These are phyloP conservation scores for Pammene aurita DNA, from an alignment of 2,888 invertebrate species.

Conservation along the genomic window DNA sequence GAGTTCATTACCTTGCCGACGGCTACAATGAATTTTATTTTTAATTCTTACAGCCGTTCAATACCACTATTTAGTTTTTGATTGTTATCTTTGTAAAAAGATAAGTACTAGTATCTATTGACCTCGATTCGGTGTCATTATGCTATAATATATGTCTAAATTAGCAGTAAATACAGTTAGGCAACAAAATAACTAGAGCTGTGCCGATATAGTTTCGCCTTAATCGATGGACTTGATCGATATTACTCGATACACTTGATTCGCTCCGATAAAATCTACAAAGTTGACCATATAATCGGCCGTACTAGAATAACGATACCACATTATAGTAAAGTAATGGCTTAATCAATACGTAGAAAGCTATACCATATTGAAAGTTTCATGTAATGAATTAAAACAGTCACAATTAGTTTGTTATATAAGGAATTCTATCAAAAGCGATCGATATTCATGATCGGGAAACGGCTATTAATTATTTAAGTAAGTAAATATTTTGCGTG, in stretches of 20 bases:
- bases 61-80: background rate
- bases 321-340: slow-evolving; percentile 68
- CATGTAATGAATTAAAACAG: slow-evolving; percentile 52
- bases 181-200: slow-evolving; percentile 46
- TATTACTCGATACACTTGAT: slow-evolving; percentile 62
- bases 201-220: slow-evolving; percentile 61
- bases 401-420: slow-evolving; percentile 33
- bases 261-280: slow-evolving; percentile 62
- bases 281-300: slow-evolving; percentile 57
- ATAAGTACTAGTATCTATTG: background rate
- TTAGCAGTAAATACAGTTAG: slow-evolving; percentile 29
- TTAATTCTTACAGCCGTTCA: background rate
- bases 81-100: background rate
- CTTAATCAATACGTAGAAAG: slow-evolving; percentile 74
- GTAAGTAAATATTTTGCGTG: slow-evolving; percentile 33
- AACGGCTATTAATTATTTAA: slow-evolving; percentile 25
- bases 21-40: background rate
- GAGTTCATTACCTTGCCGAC: background rate
- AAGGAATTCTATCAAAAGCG: slow-evolving; percentile 33
- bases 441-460: slow-evolving; percentile 31
- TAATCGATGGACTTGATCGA: slow-evolving; percentile 71
- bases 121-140: slow-evolving; percentile 18
- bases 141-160: slow-evolving; percentile 23
- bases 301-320: slow-evolving; percentile 62
- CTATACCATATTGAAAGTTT: slow-evolving; percentile 58